phyloP scores from a whole-genome alignment of 1,140 invertebrate species.

The Aethina tumida region DNA sequence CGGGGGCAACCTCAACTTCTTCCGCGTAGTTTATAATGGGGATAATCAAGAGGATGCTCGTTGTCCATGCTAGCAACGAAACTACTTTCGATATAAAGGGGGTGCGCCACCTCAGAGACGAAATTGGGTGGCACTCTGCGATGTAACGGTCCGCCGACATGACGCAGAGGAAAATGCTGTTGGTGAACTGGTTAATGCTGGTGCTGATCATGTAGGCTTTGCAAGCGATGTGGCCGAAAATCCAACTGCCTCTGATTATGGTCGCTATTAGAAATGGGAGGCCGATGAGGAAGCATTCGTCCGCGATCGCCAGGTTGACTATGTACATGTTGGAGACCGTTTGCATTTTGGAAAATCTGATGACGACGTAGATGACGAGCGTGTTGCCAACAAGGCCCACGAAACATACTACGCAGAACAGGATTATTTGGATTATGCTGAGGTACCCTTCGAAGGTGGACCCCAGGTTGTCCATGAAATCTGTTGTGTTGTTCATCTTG shows the following conservation, averaged over 20 bases:
- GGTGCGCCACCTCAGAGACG: constrained; percentile 72
- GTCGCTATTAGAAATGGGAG: constrained; percentile 88
- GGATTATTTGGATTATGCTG: constrained; percentile 40
- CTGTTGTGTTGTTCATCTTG: constrained; percentile 1
- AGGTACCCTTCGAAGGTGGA: neutral
- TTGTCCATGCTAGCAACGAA: constrained; percentile 72
- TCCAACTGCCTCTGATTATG: constrained; percentile 74
- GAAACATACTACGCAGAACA: constrained; percentile 76
- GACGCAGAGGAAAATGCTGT: constrained; percentile 85
- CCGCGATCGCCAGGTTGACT: constrained; percentile 88
- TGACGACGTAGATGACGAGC: constrained; percentile 90
- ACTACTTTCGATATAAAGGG: constrained; percentile 79
- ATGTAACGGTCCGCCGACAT: constrained; percentile 96
- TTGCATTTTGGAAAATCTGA: constrained; percentile 92
- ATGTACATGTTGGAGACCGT: constrained; percentile 97
- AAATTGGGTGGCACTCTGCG: constrained; percentile 92
- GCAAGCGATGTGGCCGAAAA: constrained; percentile 85
- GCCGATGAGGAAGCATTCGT: constrained; percentile 88
- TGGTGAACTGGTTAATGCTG: constrained; percentile 93
- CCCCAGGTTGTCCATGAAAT: neutral
- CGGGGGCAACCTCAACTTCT: constrained; percentile 41
- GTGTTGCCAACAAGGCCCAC: constrained; percentile 87
- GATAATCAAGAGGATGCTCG: constrained; percentile 77
- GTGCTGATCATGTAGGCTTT: constrained; percentile 90
- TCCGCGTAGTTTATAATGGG: constrained; percentile 89